Conservation (phyloP, 1,140 invertebrate species). For the Drosophila malerkotliana region DNA sequence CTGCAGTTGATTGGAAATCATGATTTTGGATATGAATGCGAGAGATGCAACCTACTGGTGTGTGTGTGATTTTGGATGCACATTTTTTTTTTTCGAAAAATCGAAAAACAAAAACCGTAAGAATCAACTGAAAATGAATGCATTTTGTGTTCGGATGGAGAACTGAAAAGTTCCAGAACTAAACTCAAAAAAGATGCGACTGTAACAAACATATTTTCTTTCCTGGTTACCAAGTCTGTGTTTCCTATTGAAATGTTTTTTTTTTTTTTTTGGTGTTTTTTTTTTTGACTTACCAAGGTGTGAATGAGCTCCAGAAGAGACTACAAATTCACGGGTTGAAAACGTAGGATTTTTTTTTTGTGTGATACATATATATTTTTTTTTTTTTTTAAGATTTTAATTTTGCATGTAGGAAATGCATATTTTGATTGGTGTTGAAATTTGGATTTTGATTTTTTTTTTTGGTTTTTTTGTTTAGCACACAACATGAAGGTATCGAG, state of each 20-base stretch:
- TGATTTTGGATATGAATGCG: background rate
- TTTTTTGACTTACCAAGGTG: conserved; percentile 93
- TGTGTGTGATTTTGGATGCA: conserved; percentile 1
- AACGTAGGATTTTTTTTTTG: conserved; percentile 68
- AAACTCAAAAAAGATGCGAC: conserved; percentile 49
- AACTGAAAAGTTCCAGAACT: conserved; percentile 34
- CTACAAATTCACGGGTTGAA: conserved; percentile 86
- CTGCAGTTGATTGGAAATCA: background rate
- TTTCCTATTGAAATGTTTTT: conserved; percentile 53
- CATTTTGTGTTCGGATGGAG: conserved; percentile 27
- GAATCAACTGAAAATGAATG: conserved; percentile 29
- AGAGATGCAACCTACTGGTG: conserved; percentile 6
- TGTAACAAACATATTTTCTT: conserved; percentile 49
- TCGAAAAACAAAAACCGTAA: conserved; percentile 21
- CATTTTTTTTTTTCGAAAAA: background rate
- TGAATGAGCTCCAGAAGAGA: conserved; percentile 98
- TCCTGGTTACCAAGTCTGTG: conserved; percentile 50
- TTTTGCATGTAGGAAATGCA: conserved; percentile 65
- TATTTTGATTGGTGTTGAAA: conserved; percentile 64
- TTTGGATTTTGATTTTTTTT: conserved; percentile 50
- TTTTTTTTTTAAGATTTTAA: conserved; percentile 40
- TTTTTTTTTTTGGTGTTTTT: conserved; percentile 47
- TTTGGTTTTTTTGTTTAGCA: conserved; percentile 68
- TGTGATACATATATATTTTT: conserved; percentile 33
- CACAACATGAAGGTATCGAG: conserved; percentile 83